phyloP scores from a whole-genome alignment of 1,140 invertebrate genomes.

The Chlorops oryzae region DNA sequence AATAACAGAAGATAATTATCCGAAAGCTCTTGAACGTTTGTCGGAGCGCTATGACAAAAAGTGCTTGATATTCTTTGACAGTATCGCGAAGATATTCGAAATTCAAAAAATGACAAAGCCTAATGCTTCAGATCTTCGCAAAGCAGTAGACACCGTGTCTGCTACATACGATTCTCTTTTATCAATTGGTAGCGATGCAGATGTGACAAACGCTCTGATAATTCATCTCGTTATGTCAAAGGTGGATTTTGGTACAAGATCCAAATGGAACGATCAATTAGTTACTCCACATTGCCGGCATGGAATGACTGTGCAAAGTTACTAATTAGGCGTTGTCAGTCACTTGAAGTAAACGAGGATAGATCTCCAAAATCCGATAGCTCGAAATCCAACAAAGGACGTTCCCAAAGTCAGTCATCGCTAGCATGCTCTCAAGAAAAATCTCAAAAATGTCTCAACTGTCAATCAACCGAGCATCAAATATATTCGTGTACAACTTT shows the following conservation, averaged over 20 bases:
- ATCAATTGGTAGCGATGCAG: conserved; percentile 8
- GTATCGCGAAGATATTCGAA: neutral
- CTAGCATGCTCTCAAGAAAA: neutral
- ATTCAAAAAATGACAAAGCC: conserved; percentile 1
- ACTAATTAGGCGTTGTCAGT: conserved; percentile 9
- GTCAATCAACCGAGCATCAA: no score
- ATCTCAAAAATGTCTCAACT: no score
- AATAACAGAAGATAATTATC: conserved; percentile 7
- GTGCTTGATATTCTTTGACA: conserved; percentile 9
- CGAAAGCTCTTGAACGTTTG: conserved; percentile 10
- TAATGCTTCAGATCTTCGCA: conserved; percentile 2
- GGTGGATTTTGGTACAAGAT: conserved; percentile 9
- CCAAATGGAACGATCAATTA: conserved; percentile 10
- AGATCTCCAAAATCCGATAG: neutral
- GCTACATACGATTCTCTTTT: conserved; percentile 10
- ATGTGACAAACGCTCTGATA: conserved; percentile 1
- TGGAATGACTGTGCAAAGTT: conserved; percentile 9
- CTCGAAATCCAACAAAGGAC: no score
- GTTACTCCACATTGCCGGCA: conserved; percentile 4
- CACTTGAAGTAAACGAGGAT: conserved; percentile 6
- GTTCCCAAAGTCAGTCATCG: no score
- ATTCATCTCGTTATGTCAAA: conserved; percentile 14
- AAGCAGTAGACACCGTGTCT: conserved; percentile 7
- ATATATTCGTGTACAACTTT: no score
- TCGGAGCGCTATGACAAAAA: conserved; percentile 11